Conservation (phyloP, 2,888 invertebrate genomes). For the Polydrusus pterygomalis region DNA sequence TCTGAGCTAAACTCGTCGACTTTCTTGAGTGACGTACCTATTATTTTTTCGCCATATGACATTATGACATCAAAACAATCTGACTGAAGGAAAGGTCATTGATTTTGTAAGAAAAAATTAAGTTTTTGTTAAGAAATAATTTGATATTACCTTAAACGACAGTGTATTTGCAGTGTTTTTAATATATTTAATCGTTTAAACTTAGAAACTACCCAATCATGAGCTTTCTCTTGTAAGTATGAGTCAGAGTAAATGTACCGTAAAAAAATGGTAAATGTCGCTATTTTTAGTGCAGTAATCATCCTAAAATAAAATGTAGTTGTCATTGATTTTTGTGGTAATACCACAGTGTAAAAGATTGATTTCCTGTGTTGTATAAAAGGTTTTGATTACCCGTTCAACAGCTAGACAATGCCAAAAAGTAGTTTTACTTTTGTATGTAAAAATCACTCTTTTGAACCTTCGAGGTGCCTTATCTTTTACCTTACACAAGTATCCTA, state of each 20-base stretch:
- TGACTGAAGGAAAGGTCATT: constrained; percentile 54
- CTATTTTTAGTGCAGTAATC: constrained; percentile 50
- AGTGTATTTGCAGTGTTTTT: constrained; percentile 18
- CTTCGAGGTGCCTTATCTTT: background rate
- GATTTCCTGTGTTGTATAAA: background rate
- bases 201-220: constrained; percentile 29
- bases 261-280: constrained; percentile 45
- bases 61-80: constrained; percentile 54
- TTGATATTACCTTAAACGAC: constrained; percentile 5
- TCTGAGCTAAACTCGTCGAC: background rate
- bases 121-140: constrained; percentile 34
- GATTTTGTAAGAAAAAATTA: constrained; percentile 47
- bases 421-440: background rate
- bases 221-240: constrained; percentile 56
- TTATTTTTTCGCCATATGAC: constrained; percentile 50
- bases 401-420: background rate
- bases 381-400: background rate
- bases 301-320: constrained; percentile 40
- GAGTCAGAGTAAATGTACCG: constrained; percentile 50
- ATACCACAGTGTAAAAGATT: constrained; percentile 2
- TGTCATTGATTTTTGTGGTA: constrained; percentile 19
- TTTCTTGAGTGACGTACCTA: constrained; percentile 10
- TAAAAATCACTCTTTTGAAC: background rate
- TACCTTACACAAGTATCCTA: background rate
- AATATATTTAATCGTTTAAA: background rate